A percentile compares a stretch with the other conserved stretches of the same genome.
Conservation (phyloP, 2,113 vertebrate species). For the Chinchilla lanigera region DNA sequence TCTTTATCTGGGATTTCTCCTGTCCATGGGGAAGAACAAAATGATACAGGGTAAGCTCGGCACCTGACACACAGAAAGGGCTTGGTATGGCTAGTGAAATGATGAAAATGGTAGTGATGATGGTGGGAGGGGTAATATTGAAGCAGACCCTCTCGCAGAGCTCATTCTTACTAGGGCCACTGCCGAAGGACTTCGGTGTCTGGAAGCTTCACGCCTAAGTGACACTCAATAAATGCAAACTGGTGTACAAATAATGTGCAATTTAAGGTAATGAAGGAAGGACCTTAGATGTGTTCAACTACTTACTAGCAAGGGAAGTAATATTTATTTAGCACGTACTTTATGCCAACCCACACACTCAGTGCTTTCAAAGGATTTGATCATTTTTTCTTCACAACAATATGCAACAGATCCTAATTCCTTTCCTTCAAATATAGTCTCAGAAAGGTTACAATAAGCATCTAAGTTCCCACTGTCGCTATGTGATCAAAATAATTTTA, state of each 20-base stretch:
- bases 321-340: neutral
- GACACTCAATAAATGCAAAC: neutral
- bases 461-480: neutral
- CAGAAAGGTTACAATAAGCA: neutral
- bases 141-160: rapidly evolving
- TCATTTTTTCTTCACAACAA: neutral
- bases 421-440: neutral
- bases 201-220: neutral
- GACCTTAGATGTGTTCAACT: neutral
- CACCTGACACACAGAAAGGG: neutral
- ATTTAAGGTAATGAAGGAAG: neutral
- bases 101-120: rapidly evolving
- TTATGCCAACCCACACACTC: neutral
- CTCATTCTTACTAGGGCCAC: neutral
- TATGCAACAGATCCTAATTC: neutral
- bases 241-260: neutral
- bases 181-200: neutral
- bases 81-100: too few species aligned
- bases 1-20: neutral
- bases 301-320: neutral
- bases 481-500: neutral
- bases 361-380: neutral
- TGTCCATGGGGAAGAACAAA: neutral
- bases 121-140: too few species aligned
- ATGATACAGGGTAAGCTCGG: rapidly evolving